Evolutionary conservation across 92 coral and sea anemone species (phyloP), one percentile per base, ranked within the genome.

Genomic region (Palythoa heliodiscus): DNA sequence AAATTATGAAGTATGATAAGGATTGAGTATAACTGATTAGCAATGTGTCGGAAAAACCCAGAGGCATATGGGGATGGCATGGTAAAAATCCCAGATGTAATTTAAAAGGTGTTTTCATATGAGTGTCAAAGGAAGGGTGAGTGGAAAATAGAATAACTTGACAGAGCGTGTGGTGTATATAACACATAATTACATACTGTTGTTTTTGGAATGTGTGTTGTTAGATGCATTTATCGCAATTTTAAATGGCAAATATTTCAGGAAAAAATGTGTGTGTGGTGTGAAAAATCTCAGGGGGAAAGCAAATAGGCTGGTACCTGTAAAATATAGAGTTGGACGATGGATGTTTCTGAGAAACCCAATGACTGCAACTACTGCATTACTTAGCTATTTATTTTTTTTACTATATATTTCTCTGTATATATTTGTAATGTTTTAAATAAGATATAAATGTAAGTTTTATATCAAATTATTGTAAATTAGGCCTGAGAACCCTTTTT

Each of bases 271-370:
- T 63, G 69, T 61, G 68, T 63, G 69, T 63, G 69, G 69, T 23
- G 69, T 4, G 69, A 63, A 63, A 63, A 19, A 63, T 63, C 69
- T 63, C 69, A 63, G 69, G 69, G 69, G 69, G 69, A 63, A 63
- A 63, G 69, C 69, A 63, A 63, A n/a, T n/a, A 63, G 69, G 25
- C 69, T n/a, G 69, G 69, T 63, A 63, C 69, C 69, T 63, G 69
- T 63, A 9, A 63, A 63, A 63, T 63, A 63, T 63, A 63, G 69
- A 63, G 25, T 19, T 63, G 29, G 69, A 63, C 29, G 69, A 43
- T 43, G 69, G 69, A 63, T 63, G 69, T 22, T 63, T 63, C 69
- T 63, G 69, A 63, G 69, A 63, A 63, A 63, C 25, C 69, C 69
- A 63, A 23, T 63, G 29, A 63, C 11, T 63, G 69, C 69, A 63